Base-by-base conservation (phyloP, 1,140 invertebrate genomes). In the Drosophila navojoa region DNA sequence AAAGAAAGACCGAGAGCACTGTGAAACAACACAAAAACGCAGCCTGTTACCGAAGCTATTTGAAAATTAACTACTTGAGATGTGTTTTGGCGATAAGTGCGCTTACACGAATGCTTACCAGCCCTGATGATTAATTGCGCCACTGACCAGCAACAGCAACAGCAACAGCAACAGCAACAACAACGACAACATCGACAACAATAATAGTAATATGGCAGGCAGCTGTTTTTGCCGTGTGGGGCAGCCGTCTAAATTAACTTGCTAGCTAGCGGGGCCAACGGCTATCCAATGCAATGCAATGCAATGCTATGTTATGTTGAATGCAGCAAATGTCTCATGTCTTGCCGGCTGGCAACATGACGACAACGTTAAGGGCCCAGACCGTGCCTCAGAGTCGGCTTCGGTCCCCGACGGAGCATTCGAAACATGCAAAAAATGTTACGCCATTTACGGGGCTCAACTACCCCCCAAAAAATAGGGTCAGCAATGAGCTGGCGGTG, bases 101-200 rank as follows among this genome's bases (percentile, higher is more conserved):
- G 69, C 84, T 89, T 87, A 87, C 82, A 87, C 82, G 82, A 87
- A 87, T 87, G 82, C 82, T 89, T 87, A 87, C 72, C 79, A 89
- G 79, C 72, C 70, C 84, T 50, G 79, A 87, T 87, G 82, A 87
- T 87, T 87, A 87, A 87, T 87, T 86, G 86, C 66, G 35, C 76
- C 71, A 58, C 40, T 62, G 49, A 49, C 40, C 54, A 62, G 4
- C 16, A 68, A 29, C 58, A 60, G 22, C 42, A 77, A 54, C 55
- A 77, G 38, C 50, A 59, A 55, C 35, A 64, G 54, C 50, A 19
- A 50, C 13, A 63, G 52, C 40, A 55, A 54, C 62, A 63, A 53
- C 49, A 72, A 72, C 62, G 77, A 80, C 42, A 54, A 32, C 38
- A 55, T 45, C 32, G 32, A 52, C 19, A 70, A 57, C 35, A 53